phyloP scores from a whole-genome alignment of 2,797 vertebrate species.

The Bovichtus variegatus region DNA sequence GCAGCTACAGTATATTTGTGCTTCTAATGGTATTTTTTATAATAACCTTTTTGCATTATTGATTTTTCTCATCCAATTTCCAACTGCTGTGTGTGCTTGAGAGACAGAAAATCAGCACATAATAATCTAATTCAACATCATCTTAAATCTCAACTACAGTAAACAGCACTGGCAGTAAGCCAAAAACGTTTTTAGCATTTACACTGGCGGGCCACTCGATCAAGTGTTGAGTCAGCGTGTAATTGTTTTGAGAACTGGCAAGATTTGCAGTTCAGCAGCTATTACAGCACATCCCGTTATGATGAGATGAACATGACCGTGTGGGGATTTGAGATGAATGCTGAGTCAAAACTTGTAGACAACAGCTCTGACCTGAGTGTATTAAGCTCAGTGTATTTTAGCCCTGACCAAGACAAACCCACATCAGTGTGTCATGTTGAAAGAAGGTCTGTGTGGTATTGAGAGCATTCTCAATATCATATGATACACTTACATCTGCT shows the following conservation, averaged over 20 bases:
- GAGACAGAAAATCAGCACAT: conserved; percentile 31
- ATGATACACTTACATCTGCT: conserved; percentile 49
- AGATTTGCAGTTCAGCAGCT: conserved; percentile 26
- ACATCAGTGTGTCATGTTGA: conserved; percentile 9
- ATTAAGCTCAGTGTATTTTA: conserved; percentile 16
- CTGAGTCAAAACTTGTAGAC: conserved; percentile 50
- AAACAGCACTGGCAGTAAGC: conserved; percentile 18
- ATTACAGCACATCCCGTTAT: conserved; percentile 10
- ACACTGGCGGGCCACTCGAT: conserved; percentile 18
- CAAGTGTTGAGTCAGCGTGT: conserved; percentile 34
- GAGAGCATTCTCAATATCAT: conserved; percentile 33
- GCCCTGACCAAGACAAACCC: not conserved
- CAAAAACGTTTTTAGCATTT: conserved; percentile 12
- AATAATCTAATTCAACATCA: conserved; percentile 47
- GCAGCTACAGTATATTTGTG: not conserved
- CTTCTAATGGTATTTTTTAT: conserved; percentile 10
- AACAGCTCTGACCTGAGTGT: conserved; percentile 27
- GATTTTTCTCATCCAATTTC: conserved; percentile 38
- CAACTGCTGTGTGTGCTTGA: conserved; percentile 17
- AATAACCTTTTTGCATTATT: conserved; percentile 36
- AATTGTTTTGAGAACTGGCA: conserved; percentile 28
- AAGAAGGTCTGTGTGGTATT: conserved; percentile 22
- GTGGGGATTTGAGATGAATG: conserved; percentile 28
- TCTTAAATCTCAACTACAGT: conserved; percentile 56
- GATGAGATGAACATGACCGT: conserved; percentile 27